Percentiles rank a stretch among this genome's conserved stretches.
These are phyloP conservation scores for Gonocerus acuteangulatus DNA, from an alignment of 2,888 invertebrate species.

Conservation along the genomic window DNA sequence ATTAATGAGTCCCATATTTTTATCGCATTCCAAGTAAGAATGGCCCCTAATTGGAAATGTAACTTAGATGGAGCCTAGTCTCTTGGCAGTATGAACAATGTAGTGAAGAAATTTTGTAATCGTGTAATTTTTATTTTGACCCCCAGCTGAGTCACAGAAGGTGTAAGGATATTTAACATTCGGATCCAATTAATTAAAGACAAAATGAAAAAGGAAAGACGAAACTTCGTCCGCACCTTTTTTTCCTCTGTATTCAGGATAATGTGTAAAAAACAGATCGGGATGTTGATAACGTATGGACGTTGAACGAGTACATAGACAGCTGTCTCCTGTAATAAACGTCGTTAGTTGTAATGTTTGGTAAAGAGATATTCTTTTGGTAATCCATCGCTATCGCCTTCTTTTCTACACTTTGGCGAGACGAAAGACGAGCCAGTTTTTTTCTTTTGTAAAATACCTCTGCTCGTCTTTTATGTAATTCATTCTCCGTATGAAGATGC, in stretches of 20 bases:
- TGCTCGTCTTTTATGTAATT: slow-evolving; percentile 16
- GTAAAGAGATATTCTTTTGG: slow-evolving; percentile 25
- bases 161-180: slow-evolving; percentile 29
- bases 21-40: slow-evolving; percentile 38
- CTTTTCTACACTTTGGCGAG: not conserved
- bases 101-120: slow-evolving; percentile 31
- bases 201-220: slow-evolving; percentile 31
- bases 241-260: slow-evolving; percentile 27
- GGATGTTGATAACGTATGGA: slow-evolving; percentile 26
- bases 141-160: slow-evolving; percentile 36
- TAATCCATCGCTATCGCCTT: slow-evolving; percentile 30
- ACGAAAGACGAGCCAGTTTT: slow-evolving; percentile 1
- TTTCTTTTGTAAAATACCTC: slow-evolving; percentile 22
- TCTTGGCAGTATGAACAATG: slow-evolving; percentile 21
- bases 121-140: slow-evolving; percentile 35
- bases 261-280: slow-evolving; percentile 27
- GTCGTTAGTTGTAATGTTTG: slow-evolving; percentile 28
- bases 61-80: slow-evolving; percentile 25
- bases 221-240: slow-evolving; percentile 33
- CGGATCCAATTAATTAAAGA: slow-evolving; percentile 28
- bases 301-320: slow-evolving; percentile 28
- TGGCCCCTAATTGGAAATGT: slow-evolving; percentile 33
- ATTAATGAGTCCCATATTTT: slow-evolving; percentile 15
- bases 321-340: slow-evolving; percentile 31
- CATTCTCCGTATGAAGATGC: no score